These are phyloP conservation scores for Orthosia gracilis DNA, from an alignment of 2,888 invertebrate species.

Conservation along the genomic window DNA sequence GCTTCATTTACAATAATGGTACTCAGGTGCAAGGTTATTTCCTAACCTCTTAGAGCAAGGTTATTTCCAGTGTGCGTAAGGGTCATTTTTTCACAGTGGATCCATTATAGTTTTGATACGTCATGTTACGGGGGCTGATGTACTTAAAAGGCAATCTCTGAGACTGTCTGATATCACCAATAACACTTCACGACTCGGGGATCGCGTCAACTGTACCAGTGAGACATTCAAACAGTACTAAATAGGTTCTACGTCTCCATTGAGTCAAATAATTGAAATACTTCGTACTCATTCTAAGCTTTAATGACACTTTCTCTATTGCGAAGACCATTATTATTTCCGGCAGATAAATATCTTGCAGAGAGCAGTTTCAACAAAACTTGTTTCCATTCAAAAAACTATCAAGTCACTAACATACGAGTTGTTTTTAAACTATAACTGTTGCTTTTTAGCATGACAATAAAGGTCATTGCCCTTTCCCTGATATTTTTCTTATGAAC, in stretches of 20 bases:
- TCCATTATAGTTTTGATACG: no score
- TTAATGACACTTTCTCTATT: conserved; percentile 41
- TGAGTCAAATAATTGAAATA: conserved; percentile 33
- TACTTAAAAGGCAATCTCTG: no score
- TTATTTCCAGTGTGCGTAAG: no score
- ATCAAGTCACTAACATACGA: neutral
- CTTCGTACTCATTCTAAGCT: conserved; percentile 14
- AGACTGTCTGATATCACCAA: no score
- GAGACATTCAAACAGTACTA: neutral
- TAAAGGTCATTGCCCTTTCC: neutral
- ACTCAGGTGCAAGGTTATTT: no score
- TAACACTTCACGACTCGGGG: no score
- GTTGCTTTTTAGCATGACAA: neutral
- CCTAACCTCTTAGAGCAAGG: no score
- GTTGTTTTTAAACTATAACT: conserved; percentile 7
- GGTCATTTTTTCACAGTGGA: no score
- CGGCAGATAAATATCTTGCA: conserved; percentile 36
- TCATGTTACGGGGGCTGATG: no score
- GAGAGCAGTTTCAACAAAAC: conserved; percentile 22
- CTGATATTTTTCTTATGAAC: no score
- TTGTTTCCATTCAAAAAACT: conserved; percentile 39
- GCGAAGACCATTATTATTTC: conserved; percentile 36
- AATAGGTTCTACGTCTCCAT: conserved; percentile 3
- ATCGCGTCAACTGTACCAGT: neutral
- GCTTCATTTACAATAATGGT: no score